These are phyloP conservation scores for Pterocles gutturalis DNA, from an alignment of 2,113 vertebrate species.

Conservation along the genomic window DNA sequence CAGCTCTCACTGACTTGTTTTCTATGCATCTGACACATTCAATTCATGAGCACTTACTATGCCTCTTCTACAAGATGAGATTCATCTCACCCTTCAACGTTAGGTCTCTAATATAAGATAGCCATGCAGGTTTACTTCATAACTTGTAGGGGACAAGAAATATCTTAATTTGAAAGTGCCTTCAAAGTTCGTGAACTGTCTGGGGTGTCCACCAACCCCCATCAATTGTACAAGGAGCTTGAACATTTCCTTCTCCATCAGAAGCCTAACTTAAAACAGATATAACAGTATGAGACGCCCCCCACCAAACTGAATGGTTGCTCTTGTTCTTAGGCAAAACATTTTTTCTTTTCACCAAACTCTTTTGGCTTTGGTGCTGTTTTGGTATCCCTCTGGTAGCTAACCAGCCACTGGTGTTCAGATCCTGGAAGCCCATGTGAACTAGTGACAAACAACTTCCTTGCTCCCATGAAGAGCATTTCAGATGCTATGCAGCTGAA, in stretches of 20 bases:
- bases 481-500: neutral
- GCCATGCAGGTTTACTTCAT: neutral
- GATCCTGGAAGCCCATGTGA: neutral
- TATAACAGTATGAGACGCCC: neutral
- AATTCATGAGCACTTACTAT: neutral
- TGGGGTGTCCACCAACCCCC: accelerated
- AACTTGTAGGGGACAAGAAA: neutral
- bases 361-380: neutral
- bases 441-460: neutral
- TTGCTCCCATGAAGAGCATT: neutral
- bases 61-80: neutral
- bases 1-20: neutral
- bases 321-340: neutral
- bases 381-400: neutral
- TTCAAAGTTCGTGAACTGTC: neutral
- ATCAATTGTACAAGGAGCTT: neutral
- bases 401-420: neutral
- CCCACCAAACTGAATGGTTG: neutral
- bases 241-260: neutral
- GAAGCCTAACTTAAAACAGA: neutral
- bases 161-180: neutral
- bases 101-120: neutral
- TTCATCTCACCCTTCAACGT: neutral
- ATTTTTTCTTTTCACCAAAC: neutral
- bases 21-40: neutral